Evolutionary conservation across 2,113 vertebrate species (phyloP), one percentile per base, ranked within the genome.

Genomic region (Thermophis baileyi): DNA sequence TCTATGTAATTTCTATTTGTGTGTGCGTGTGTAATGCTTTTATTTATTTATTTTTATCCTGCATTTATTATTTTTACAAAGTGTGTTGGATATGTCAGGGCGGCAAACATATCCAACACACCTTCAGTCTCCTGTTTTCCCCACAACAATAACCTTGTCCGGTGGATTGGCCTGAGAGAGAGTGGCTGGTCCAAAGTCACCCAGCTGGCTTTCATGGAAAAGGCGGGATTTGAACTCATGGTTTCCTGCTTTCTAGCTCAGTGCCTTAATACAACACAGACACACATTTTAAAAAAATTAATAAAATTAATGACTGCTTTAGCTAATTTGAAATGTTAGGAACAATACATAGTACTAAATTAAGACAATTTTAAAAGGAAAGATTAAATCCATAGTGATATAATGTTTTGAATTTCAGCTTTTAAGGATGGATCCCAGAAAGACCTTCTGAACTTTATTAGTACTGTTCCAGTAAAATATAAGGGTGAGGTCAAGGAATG

Each of bases 361-460:
- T 81, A 81, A 89, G 30, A 27, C 22, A 16, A 92, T 35, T 92
- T n/a, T n/a, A 88, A 54, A 89, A 20, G 10, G 11, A 91, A 93
- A 93, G 49, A 60, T 81, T 9, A 85, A 85, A 85, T 63, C 50
- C 91, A 18, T 27, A 92, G 51, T 87, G 54, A 90, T 47, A 51
- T 57, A 69, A 12, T 94, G 93, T 57, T 94, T 85, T 87, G n/a
- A 90, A 91, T 97, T 98, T 93, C 95, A 99, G 99, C 98, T 54
- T 99, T 98, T 96, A 99, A 96, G 94, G 98, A 99, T 96, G 97
- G 97, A 95, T 98, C 98, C 63, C 99, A 99, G 96, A 99, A 99
- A 95, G 98, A 99, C 88, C 98, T 99, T 40, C 95, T 99, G 93
- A 99, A 98, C 96, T 95, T 99, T 93, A 97, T 97, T 27, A 98